These are phyloP conservation scores for Xenopus petersii DNA, from an alignment of 2,797 vertebrate genomes.

Conservation along the genomic window DNA sequence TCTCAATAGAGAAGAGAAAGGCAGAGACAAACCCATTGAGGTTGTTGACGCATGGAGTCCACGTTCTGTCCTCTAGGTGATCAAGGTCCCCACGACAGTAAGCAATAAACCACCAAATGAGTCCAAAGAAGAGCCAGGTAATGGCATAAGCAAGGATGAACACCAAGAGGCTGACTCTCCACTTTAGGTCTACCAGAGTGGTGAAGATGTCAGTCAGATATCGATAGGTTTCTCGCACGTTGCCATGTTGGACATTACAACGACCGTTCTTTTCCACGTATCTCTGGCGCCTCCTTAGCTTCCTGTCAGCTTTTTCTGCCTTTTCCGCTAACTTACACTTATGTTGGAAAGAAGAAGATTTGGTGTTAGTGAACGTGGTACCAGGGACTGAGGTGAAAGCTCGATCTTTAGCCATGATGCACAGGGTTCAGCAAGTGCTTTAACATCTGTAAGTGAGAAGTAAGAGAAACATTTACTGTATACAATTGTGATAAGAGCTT, in stretches of 20 bases:
- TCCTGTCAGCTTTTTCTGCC: slow-evolving; percentile 54
- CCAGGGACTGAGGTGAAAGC: slow-evolving; percentile 70
- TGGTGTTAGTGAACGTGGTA: slow-evolving; percentile 53
- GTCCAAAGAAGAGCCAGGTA: slow-evolving; percentile 96
- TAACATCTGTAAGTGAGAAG: slow-evolving; percentile 1
- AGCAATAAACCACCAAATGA: slow-evolving; percentile 97
- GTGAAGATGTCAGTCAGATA: slow-evolving; percentile 97
- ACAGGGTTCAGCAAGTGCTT: not conserved
- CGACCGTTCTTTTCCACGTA: slow-evolving; percentile 95
- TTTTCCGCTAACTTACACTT: slow-evolving; percentile 47
- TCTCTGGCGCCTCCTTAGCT: slow-evolving; percentile 76
- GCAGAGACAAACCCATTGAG: slow-evolving; percentile 93
- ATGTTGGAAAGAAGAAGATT: not conserved
- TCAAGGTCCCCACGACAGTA: slow-evolving; percentile 94
- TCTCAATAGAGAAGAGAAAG: slow-evolving; percentile 97
- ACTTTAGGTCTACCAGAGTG: slow-evolving; percentile 94
- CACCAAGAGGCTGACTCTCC: slow-evolving; percentile 93
- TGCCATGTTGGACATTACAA: slow-evolving; percentile 93
- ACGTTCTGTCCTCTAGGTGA: slow-evolving; percentile 83
- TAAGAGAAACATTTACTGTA: not conserved
- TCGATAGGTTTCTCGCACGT: slow-evolving; percentile 90
- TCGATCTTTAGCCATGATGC: slow-evolving; percentile 78
- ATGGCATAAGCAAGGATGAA: slow-evolving; percentile 93
- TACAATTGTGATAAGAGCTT: not conserved
- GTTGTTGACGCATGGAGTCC: slow-evolving; percentile 95